These are phyloP conservation scores for Diorhabda elongata DNA, from an alignment of 1,140 invertebrate genomes.

Conservation along the genomic window DNA sequence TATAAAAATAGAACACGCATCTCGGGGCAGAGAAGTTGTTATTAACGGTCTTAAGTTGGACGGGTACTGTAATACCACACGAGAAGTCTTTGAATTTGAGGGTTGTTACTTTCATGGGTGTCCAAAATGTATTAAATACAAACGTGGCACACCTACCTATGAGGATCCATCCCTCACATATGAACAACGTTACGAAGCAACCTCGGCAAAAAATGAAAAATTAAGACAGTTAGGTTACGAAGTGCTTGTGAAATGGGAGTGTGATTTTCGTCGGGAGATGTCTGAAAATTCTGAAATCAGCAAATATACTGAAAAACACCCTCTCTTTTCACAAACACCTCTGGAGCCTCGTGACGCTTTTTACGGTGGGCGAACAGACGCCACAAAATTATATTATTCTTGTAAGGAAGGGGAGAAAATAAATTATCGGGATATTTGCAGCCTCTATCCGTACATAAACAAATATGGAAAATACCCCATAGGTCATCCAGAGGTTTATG, in stretches of 20 bases:
- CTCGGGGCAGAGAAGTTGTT: conserved; percentile 5
- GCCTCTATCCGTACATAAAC: conserved; percentile 40
- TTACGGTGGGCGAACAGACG: conserved; percentile 24
- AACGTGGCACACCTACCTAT: not conserved
- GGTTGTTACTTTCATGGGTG: conserved; percentile 12
- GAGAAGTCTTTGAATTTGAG: conserved; percentile 12
- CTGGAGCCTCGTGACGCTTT: conserved; percentile 13
- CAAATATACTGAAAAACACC: conserved; percentile 1
- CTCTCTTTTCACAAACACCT: not conserved
- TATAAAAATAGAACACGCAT: conserved; percentile 19
- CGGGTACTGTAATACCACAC: conserved; percentile 9
- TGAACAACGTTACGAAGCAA: not conserved
- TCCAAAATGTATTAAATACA: conserved; percentile 4
- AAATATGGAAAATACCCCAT: conserved; percentile 41
- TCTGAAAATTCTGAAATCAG: conserved; percentile 4
- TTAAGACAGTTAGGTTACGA: conserved; percentile 3
- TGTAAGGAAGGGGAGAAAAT: conserved; percentile 36
- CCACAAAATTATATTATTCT: conserved; percentile 15
- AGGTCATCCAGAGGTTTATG: conserved; percentile 37
- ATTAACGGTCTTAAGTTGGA: conserved; percentile 17
- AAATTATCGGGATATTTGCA: conserved; percentile 41
- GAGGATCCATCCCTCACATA: conserved; percentile 5
- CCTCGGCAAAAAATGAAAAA: not conserved
- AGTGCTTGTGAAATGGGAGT: conserved; percentile 17
- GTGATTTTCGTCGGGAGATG: conserved; percentile 4